Conservation (phyloP, 2,113 vertebrate genomes). For the Galeopterus variegatus region DNA sequence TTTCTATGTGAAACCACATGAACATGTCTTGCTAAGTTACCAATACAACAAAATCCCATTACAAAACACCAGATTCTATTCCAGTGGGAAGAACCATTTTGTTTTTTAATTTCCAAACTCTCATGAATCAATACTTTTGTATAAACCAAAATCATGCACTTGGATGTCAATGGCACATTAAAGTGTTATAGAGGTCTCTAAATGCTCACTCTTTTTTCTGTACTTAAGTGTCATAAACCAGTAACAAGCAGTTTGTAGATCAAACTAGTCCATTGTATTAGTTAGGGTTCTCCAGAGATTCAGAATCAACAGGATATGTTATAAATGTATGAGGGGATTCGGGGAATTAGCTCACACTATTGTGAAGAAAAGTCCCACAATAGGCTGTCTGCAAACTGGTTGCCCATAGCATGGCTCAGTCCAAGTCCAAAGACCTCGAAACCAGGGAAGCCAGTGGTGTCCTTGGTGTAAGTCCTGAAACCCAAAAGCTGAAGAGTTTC, state of each 20-base stretch:
- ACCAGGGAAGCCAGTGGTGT: no score
- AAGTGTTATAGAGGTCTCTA: not conserved
- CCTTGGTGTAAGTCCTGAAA: no score
- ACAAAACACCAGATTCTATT: not conserved
- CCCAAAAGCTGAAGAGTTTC: no score
- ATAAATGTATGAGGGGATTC: no score
- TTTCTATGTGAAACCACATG: constrained; percentile 33
- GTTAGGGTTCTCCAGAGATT: no score
- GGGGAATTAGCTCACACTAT: no score
- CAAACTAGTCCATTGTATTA: not conserved
- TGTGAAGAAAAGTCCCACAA: no score
- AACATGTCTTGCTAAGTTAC: not conserved
- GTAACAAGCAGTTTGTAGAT: not conserved
- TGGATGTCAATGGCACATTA: not conserved
- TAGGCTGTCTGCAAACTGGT: no score
- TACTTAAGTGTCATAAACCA: not conserved
- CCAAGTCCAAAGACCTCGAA: no score
- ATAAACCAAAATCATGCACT: not conserved
- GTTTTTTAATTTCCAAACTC: not conserved
- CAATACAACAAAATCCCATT: constrained; percentile 9
- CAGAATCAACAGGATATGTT: no score
- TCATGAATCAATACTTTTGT: not conserved
- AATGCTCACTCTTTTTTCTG: not conserved
- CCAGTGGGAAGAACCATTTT: not conserved
- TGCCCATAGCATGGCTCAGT: no score